Conservation (phyloP, 2,888 invertebrate species). For the Mythimna impura region DNA sequence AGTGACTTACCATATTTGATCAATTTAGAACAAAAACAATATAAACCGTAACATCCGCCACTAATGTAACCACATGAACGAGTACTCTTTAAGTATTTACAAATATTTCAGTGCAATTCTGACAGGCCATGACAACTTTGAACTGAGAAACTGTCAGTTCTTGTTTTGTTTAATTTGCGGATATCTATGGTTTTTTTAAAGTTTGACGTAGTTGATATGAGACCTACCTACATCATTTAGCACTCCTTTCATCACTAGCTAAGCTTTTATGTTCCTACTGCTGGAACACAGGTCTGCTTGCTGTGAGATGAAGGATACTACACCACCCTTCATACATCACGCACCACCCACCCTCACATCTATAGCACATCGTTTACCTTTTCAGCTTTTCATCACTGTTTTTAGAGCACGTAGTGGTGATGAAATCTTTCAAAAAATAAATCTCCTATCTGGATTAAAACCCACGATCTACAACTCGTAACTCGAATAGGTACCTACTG, state of each 20-base stretch:
- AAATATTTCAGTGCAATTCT: slow-evolving; percentile 85
- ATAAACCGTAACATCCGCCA: slow-evolving; percentile 73
- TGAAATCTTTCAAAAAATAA: neutral
- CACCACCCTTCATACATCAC: too few relatives aligned
- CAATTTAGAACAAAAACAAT: slow-evolving; percentile 84
- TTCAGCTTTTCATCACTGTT: neutral
- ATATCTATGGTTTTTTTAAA: slow-evolving; percentile 22
- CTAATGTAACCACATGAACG: slow-evolving; percentile 74
- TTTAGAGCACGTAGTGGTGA: neutral
- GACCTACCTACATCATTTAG: neutral
- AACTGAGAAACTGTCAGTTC: slow-evolving; percentile 74
- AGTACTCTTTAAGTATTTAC: slow-evolving; percentile 77
- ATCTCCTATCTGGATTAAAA: neutral
- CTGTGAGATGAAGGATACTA: neutral
- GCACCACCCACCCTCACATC: too few relatives aligned
- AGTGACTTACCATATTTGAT: slow-evolving; percentile 80
- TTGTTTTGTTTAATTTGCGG: slow-evolving; percentile 54
- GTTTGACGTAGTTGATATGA: neutral
- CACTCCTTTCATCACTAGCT: neutral
- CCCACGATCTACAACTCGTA: neutral
- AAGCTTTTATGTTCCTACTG: neutral
- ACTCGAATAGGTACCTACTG: neutral
- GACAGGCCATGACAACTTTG: slow-evolving; percentile 85
- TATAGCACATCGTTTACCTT: too few relatives aligned
- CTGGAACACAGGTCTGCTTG: neutral